Conservation (phyloP, 2,113 vertebrate genomes). For the Macroglossus sobrinus region DNA sequence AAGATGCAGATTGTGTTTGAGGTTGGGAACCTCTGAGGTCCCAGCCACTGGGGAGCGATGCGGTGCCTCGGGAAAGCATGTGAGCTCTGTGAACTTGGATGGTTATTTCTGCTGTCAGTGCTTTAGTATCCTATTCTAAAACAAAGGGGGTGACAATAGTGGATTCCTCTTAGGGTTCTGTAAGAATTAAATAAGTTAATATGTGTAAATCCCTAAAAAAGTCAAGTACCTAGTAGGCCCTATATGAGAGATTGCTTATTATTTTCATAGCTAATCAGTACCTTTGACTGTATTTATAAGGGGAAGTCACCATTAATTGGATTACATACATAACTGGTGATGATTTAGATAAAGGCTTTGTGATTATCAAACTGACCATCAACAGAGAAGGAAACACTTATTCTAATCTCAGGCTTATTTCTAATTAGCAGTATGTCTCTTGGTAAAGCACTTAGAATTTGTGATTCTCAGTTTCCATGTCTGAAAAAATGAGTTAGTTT, state of each 20-base stretch:
- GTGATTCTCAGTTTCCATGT: slow-evolving; percentile 36
- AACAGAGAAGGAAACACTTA: background rate
- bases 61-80: background rate
- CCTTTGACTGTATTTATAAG: background rate
- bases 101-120: background rate
- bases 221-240: background rate
- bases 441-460: slow-evolving; percentile 12
- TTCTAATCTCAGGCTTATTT: background rate
- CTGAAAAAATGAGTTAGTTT: slow-evolving; percentile 22
- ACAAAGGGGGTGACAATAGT: background rate
- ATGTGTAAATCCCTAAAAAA: background rate
- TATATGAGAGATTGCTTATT: background rate
- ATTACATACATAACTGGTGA: background rate
- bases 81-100: background rate
- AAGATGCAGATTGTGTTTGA: background rate
- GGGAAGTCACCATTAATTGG: background rate
- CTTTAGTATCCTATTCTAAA: background rate
- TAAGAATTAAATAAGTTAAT: background rate
- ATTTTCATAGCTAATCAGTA: background rate
- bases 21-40: background rate
- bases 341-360: background rate
- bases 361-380: background rate
- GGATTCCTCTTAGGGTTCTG: background rate
- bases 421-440: slow-evolving; percentile 23
- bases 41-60: fast-evolving